A percentile compares a stretch with the other conserved stretches of the same genome.
Conservation (phyloP, 1,140 invertebrate species). For the Pseudomyrmex sp. region DNA sequence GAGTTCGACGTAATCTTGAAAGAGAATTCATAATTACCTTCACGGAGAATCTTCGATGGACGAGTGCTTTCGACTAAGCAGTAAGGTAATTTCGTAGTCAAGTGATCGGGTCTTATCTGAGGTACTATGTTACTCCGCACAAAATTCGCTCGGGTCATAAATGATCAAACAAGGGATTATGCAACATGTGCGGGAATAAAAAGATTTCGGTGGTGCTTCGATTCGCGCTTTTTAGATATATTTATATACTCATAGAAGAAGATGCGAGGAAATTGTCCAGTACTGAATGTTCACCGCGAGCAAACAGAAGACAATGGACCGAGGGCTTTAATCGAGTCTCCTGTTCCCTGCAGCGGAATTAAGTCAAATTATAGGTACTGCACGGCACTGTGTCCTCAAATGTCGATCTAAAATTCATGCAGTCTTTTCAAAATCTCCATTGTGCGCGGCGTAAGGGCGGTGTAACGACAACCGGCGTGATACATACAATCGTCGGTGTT, state of each 20-base stretch:
- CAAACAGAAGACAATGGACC: constrained; percentile 83
- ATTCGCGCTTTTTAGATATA: background rate
- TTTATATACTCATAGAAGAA: constrained; percentile 12
- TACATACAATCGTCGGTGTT: constrained; percentile 54
- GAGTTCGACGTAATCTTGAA: constrained; percentile 70
- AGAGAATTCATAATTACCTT: constrained; percentile 78
- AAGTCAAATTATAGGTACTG: constrained; percentile 82
- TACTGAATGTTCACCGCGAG: constrained; percentile 77
- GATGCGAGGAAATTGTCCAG: constrained; percentile 77
- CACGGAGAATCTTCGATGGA: constrained; percentile 59
- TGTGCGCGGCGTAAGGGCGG: constrained; percentile 73
- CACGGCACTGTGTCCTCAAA: constrained; percentile 73
- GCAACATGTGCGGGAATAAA: background rate
- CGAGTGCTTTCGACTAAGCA: constrained; percentile 28
- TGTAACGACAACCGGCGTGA: constrained; percentile 62
- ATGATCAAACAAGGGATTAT: constrained; percentile 25
- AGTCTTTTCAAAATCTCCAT: constrained; percentile 81
- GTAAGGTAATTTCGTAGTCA: constrained; percentile 38
- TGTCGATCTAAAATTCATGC: constrained; percentile 81
- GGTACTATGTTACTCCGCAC: background rate
- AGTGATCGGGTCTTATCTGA: constrained; percentile 37
- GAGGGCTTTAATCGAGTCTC: constrained; percentile 83
- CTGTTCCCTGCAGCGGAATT: constrained; percentile 82
- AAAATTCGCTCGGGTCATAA: constrained; percentile 11
- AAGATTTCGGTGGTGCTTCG: background rate